Base-by-base conservation (phyloP, 2,888 invertebrate species). In the Xestia c-nigrum region DNA sequence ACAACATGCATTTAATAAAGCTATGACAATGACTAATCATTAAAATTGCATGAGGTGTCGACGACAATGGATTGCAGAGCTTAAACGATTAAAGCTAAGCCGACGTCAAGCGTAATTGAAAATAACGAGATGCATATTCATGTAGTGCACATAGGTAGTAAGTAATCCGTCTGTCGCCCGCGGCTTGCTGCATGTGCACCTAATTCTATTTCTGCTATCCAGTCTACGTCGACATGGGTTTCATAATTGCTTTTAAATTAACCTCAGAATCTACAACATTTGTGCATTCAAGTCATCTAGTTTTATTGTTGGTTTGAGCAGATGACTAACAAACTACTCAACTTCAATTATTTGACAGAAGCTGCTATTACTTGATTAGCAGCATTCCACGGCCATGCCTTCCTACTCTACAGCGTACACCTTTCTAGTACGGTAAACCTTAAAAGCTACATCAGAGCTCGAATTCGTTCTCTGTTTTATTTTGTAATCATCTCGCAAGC, bases 121-220 rank as follows among this genome's bases (percentile, higher is more conserved):
- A 93, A 93, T 94, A 94, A 94, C 94, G 91, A 94, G 92, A 90
- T 94, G 94, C 94, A 95, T 95, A 95, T 95, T 94, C 94, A 95
- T 94, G 90, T 90, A 89, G 89, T 90, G 90, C 89, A 89, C 89
- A 88, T 89, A 87, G 87, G 75, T 79, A 78, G 68, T 72, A 74
- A 72, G 85, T 80, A 86, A 80, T 87, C 78, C 63, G 76, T 85
- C 72, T 77, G 85, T 85, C 74, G 72, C 83, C 72, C 64, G 67
- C 71, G 65, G 83, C 78, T 63, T 65, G 78, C 64, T 80, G 73
- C 76, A 80, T 81, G 68, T 63, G 71, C 67, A 67, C 76, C 72
- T 82, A 81, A 86, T 87, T 86, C 87, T 84, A 83, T 86, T 86
- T 87, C 83, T 82, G 73, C 67, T 72, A 80, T 72, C 68, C 71